A percentile compares a stretch with the other conserved stretches of the same genome.
These are phyloP conservation scores for Melipona bicolor DNA, from an alignment of 2,888 invertebrate genomes.

Conservation along the genomic window DNA sequence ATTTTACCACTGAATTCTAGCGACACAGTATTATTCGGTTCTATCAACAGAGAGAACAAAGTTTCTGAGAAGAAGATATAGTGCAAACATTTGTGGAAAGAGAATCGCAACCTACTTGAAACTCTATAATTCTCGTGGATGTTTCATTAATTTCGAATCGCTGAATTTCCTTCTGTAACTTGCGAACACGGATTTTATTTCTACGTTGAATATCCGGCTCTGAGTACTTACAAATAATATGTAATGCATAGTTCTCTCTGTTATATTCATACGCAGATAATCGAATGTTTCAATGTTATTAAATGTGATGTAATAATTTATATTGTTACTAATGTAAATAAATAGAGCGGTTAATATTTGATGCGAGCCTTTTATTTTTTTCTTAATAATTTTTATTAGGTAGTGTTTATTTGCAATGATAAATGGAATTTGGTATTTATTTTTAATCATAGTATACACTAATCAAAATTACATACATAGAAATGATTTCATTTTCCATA, in stretches of 20 bases:
- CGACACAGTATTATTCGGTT: neutral
- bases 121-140: neutral
- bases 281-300: neutral
- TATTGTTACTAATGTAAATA: neutral
- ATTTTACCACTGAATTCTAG: no score
- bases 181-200: neutral
- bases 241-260: neutral
- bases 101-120: neutral
- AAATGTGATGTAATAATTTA: no score
- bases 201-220: neutral
- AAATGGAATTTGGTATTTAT: neutral
- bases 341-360: neutral
- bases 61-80: neutral
- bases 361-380: neutral
- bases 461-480: neutral
- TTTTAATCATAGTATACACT: neutral
- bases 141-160: slow-evolving; percentile 5
- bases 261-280: neutral
- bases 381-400: neutral
- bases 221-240: neutral
- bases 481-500: no score
- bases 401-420: neutral
- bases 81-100: slow-evolving; percentile 11
- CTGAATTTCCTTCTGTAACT: neutral
- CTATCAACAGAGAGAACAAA: slow-evolving; percentile 1